These are phyloP conservation scores for Schrankia costaestrigalis DNA, from an alignment of 2,888 invertebrate species.

Conservation along the genomic window DNA sequence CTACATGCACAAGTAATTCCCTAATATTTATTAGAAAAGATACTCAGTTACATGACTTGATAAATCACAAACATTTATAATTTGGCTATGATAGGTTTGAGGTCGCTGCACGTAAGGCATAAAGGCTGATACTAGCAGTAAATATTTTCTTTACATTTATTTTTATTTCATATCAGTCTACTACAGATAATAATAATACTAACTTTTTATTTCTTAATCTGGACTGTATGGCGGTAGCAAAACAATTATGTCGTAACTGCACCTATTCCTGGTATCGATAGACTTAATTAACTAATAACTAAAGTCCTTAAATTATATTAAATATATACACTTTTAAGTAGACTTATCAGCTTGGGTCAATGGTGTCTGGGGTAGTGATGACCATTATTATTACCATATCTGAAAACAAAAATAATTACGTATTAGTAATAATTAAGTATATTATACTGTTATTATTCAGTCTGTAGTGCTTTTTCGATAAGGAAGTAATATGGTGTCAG, in stretches of 20 bases:
- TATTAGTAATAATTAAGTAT: background rate
- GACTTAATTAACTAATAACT: slow-evolving; percentile 41
- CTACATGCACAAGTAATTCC: slow-evolving; percentile 9
- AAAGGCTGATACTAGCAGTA: slow-evolving; percentile 51
- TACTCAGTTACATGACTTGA: slow-evolving; percentile 17
- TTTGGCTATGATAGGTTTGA: slow-evolving; percentile 29
- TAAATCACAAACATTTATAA: slow-evolving; percentile 29
- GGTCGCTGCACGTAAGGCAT: slow-evolving; percentile 34
- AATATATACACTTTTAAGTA: slow-evolving; percentile 51
- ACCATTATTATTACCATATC: slow-evolving; percentile 59
- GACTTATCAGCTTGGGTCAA: slow-evolving; percentile 60
- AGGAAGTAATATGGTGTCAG: no score
- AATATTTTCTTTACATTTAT: slow-evolving; percentile 26
- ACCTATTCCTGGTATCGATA: slow-evolving; percentile 29
- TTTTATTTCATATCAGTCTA: slow-evolving; percentile 18
- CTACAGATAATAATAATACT: slow-evolving; percentile 32
- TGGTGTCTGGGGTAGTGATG: slow-evolving; percentile 71
- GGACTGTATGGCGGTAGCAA: slow-evolving; percentile 28
- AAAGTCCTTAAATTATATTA: slow-evolving; percentile 53
- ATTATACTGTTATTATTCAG: background rate
- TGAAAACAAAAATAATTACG: slow-evolving; percentile 32
- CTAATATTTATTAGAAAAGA: slow-evolving; percentile 17
- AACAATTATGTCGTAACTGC: slow-evolving; percentile 20
- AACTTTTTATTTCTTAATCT: slow-evolving; percentile 26
- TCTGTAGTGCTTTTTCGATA: no score